Evolutionary conservation across 23 tunicate species (phyloP).

Genomic region (Ciona savignyi): DNA sequence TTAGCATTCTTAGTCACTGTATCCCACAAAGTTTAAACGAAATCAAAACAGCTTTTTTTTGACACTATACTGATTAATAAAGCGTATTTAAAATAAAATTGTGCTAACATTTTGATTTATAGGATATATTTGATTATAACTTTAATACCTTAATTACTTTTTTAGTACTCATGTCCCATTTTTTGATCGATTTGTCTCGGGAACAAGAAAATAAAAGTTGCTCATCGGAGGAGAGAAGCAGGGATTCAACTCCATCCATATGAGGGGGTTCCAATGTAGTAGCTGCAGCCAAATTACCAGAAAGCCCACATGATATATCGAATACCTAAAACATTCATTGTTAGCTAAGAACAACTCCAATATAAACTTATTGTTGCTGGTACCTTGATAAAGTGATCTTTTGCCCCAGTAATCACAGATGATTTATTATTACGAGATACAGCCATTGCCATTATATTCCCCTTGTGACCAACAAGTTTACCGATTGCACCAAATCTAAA

Average conservation of each 20-base stretch:
- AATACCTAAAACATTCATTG: constrained; percentile 24
- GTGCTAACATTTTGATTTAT: no score
- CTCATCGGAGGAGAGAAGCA: constrained; percentile 20
- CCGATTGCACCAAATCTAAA: constrained; percentile 52
- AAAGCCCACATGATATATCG: constrained; percentile 24
- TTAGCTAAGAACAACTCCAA: not conserved
- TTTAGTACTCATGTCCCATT: constrained; percentile 65
- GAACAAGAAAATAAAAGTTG: constrained; percentile 74
- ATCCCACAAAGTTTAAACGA: no score
- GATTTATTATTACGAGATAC: constrained; percentile 19
- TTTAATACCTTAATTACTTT: constrained; percentile 47
- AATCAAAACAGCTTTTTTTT: no score
- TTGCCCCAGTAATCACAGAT: constrained; percentile 66
- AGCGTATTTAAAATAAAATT: no score
- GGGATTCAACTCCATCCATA: constrained; percentile 90
- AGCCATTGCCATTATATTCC: constrained; percentile 64
- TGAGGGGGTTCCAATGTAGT: constrained; percentile 77
- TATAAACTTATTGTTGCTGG: not conserved
- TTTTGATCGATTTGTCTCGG: constrained; percentile 87
- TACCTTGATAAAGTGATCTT: constrained; percentile 90
- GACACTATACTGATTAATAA: no score
- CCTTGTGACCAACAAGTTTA: constrained; percentile 77
- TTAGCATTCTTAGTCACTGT: no score
- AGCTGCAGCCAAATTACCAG: constrained; percentile 44
- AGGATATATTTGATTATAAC: no score